A percentile compares a stretch with the other conserved stretches of the same genome.
phyloP scores from a whole-genome alignment of 2,888 invertebrate genomes.

The Dasysyrphus tricinctus region DNA sequence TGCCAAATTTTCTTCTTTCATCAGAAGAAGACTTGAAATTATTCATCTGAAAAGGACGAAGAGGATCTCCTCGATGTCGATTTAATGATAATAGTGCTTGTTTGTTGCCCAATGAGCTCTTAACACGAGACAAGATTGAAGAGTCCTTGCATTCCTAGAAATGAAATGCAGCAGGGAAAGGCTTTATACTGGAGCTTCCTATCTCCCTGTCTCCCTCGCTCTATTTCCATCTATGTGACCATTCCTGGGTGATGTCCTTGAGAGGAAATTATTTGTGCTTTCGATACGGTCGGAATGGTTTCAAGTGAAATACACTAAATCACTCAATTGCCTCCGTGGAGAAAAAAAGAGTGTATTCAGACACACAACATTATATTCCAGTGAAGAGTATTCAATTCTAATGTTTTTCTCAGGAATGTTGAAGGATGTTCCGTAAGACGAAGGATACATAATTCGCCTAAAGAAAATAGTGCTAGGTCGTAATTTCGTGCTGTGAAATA shows the following conservation, averaged over 20 bases:
- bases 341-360: conserved; percentile 36
- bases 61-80: conserved; percentile 29
- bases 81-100: conserved; percentile 63
- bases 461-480: conserved; percentile 69
- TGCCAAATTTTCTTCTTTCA: conserved; percentile 43
- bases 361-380: conserved; percentile 22
- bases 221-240: conserved; percentile 28
- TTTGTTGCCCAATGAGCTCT: conserved; percentile 55
- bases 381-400: conserved; percentile 29
- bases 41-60: conserved; percentile 38
- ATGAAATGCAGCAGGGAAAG: conserved; percentile 5
- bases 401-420: conserved; percentile 59
- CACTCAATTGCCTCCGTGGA: conserved; percentile 59
- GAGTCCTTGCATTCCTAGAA: conserved; percentile 48
- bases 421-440: conserved; percentile 56
- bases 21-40: conserved; percentile 43
- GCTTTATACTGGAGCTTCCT: neutral
- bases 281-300: conserved; percentile 52
- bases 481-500: conserved; percentile 38
- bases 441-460: conserved; percentile 50
- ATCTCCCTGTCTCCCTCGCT: neutral
- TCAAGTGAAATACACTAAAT: conserved; percentile 61
- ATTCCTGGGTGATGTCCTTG: conserved; percentile 47
- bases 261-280: conserved; percentile 40
- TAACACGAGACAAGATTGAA: conserved; percentile 32